These are phyloP conservation scores for Acrossocheilus wenchowensis DNA, from an alignment of 2,797 vertebrate genomes.

Conservation along the genomic window DNA sequence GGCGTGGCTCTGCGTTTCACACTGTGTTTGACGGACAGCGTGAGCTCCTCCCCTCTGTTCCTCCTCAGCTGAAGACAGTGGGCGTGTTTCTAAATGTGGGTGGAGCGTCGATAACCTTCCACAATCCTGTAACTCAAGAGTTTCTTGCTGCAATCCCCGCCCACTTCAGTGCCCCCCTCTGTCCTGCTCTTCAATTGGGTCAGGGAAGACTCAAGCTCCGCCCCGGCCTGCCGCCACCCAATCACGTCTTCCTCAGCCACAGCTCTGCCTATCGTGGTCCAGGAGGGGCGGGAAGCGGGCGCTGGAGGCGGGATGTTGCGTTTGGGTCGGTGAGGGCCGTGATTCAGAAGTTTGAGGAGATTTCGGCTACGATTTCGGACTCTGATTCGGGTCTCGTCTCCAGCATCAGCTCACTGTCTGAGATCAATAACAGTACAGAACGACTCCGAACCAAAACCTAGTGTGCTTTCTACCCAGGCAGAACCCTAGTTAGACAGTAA, in stretches of 20 bases:
- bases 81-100: constrained; percentile 77
- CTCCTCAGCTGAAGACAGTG: constrained; percentile 74
- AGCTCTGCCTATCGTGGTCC: constrained; percentile 67
- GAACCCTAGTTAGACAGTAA: no score
- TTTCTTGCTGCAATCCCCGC: constrained; percentile 71
- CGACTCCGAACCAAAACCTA: background rate
- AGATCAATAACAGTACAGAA: constrained; percentile 13
- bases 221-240: constrained; percentile 69
- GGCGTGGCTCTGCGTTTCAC: constrained; percentile 61
- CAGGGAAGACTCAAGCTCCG: constrained; percentile 72
- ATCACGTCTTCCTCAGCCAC: constrained; percentile 69
- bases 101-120: constrained; percentile 72
- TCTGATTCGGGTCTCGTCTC: constrained; percentile 67
- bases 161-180: constrained; percentile 66
- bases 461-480: background rate
- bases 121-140: constrained; percentile 75
- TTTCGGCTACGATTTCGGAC: constrained; percentile 59
- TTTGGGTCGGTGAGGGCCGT: constrained; percentile 69
- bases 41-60: constrained; percentile 68
- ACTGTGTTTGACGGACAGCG: constrained; percentile 67
- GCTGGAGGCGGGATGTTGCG: constrained; percentile 66
- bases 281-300: constrained; percentile 30
- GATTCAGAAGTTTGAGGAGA: constrained; percentile 75
- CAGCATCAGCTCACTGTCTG: constrained; percentile 59
- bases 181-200: constrained; percentile 69